Evolutionary conservation across 2,797 vertebrate species (phyloP).

Genomic region (Phrynocephalus forsythii): DNA sequence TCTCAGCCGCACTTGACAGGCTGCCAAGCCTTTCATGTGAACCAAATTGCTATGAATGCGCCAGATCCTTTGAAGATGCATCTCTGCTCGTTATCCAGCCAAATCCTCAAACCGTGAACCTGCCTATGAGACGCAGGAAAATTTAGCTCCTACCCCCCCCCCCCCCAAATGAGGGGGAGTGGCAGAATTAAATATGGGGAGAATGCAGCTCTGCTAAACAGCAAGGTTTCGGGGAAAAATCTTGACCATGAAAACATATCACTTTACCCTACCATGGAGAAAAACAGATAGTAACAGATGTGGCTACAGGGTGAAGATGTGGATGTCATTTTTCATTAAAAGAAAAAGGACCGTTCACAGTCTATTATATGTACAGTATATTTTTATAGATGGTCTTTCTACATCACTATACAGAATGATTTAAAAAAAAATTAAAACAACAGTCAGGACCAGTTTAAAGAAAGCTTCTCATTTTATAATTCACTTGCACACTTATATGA

Average conservation of each 20-base stretch:
- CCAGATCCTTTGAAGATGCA: constrained; percentile 79
- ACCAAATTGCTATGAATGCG: constrained; percentile 64
- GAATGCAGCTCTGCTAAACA: neutral
- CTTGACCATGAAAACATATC: neutral
- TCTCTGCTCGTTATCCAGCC: constrained; percentile 71
- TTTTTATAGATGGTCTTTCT: neutral
- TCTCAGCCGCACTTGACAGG: constrained; percentile 77
- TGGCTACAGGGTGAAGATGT: neutral
- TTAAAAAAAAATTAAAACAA: neutral
- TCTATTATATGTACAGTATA: no score
- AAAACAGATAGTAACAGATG: neutral
- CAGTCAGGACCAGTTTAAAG: neutral
- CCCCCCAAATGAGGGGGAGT: neutral
- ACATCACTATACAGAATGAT: neutral
- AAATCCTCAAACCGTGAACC: constrained; percentile 61
- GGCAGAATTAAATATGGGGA: neutral
- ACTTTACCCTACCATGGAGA: neutral
- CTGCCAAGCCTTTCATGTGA: constrained; percentile 85
- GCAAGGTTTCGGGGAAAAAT: neutral
- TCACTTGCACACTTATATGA: neutral
- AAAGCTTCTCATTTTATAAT: neutral
- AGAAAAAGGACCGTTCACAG: neutral
- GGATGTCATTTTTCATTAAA: neutral
- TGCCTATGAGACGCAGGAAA: constrained; percentile 52
- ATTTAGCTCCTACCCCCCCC: neutral